These are phyloP conservation scores for Clavelina lepadiformis DNA, from an alignment of 23 tunicate species.

Conservation along the genomic window DNA sequence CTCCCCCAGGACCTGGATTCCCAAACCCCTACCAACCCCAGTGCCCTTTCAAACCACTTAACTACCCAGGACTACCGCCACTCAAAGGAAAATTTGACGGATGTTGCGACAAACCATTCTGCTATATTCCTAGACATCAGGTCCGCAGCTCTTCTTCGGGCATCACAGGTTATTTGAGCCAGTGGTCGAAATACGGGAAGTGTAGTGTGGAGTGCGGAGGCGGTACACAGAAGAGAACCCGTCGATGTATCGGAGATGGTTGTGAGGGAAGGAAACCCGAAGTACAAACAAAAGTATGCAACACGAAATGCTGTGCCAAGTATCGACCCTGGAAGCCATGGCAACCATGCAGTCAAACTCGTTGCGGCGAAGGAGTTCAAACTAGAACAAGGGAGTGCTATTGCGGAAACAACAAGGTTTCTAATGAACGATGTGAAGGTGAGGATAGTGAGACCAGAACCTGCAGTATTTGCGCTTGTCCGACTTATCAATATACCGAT, in stretches of 20 bases:
- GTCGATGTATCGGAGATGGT: conserved; percentile 19
- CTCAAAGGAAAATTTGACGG: conserved; percentile 68
- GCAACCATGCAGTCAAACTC: too few species aligned
- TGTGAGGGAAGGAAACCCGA: too few species aligned
- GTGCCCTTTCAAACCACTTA: too few species aligned
- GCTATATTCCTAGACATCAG: conserved; percentile 49
- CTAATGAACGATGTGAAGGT: conserved; percentile 19
- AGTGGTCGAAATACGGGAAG: conserved; percentile 27
- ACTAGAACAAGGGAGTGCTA: too few species aligned
- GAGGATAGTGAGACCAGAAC: not conserved
- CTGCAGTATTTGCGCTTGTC: conserved; percentile 18
- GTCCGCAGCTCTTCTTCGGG: conserved; percentile 31
- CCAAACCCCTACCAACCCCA: conserved; percentile 44
- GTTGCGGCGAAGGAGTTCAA: too few species aligned
- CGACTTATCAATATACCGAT: too few species aligned
- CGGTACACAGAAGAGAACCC: conserved; percentile 25
- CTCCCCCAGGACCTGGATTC: not conserved
- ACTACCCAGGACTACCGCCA: conserved; percentile 36
- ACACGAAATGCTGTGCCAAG: conserved; percentile 24
- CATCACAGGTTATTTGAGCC: conserved; percentile 22
- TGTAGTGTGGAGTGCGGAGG: conserved; percentile 34
- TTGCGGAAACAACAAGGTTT: too few species aligned
- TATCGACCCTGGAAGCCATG: conserved; percentile 47
- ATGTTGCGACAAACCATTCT: conserved; percentile 73
- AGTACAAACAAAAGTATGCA: conserved; percentile 39